Evolutionary conservation across 2,797 vertebrate species (phyloP).

Genomic region (Phoxinus dragarum): DNA sequence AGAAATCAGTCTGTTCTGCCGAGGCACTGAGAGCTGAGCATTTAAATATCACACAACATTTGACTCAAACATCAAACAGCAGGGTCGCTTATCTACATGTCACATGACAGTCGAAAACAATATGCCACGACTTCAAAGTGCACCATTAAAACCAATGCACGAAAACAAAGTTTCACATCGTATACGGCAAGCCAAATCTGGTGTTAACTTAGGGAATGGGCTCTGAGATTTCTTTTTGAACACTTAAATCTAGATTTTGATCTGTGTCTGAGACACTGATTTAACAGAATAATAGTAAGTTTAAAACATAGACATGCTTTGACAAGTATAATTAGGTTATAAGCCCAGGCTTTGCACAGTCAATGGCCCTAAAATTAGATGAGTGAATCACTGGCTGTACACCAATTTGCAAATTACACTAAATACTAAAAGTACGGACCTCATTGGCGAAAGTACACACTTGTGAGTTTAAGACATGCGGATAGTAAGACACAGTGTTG

Average conservation of each 20-base stretch:
- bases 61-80: conserved; percentile 10
- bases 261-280: neutral
- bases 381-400: neutral
- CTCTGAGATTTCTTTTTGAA: neutral
- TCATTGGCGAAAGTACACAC: neutral
- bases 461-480: neutral
- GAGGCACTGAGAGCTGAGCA: neutral
- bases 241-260: neutral
- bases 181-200: neutral
- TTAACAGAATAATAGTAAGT: neutral
- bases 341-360: neutral
- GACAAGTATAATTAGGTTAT: neutral
- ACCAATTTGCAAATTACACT: neutral
- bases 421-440: neutral
- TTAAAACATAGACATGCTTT: neutral
- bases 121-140: neutral
- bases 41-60: conserved; percentile 35
- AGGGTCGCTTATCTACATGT: conserved; percentile 6
- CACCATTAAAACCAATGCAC: neutral
- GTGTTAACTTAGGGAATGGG: neutral
- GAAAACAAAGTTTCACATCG: neutral
- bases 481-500: neutral
- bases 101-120: neutral
- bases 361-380: neutral
- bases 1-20: conserved; percentile 10